Base-by-base conservation (phyloP, 2,888 invertebrate genomes). In the Leptinotarsa tumamoca region DNA sequence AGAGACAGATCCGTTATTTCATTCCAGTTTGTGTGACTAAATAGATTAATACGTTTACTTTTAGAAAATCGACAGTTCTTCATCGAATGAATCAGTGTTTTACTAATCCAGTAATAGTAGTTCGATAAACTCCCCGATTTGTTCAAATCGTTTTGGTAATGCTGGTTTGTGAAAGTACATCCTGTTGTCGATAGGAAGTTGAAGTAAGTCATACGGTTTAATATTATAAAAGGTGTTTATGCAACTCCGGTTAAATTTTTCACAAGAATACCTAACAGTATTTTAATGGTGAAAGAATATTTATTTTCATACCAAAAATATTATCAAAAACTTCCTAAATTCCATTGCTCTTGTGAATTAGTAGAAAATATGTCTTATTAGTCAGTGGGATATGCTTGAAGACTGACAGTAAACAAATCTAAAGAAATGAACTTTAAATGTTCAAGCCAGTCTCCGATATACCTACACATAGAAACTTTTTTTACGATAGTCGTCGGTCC, bases 1-100 rank as follows among this genome's bases (percentile, higher is more conserved):
- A 63, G 17, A 33, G 43, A 63, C 17, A 63, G 33, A 17, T 43
- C 18, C 63, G 17, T 33, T 33, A 63, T 43, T 63, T n/a, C 63
- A 63, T 43, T 63, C 18, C n/a, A 33, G 63, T 63, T 33, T 33
- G 63, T 63, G 63, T 43, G 43, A n/a, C n/a, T n/a, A 33, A 63
- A 63, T 63, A 17, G 58, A 43, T 63, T 33, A 63, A 43, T 18
- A 18, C 58, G 15, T 58, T 58, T 14, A 23, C 58, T 23, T 15
- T 5, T 17, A 58, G 27, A 21, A 21, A 58, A 14, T 23, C 58
- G 15, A 3, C 58, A 58, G 14, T 23, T 23, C 23, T 58, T 23
- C 21, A 23, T 58, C 4, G 2, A 23, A 23, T 21, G 13, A 58
- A 58, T 23, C 23, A 7, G 21, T 23, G 58, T 58, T 56, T 56